phyloP scores from a whole-genome alignment of 2,113 vertebrate genomes.

The Mungos mungo region DNA sequence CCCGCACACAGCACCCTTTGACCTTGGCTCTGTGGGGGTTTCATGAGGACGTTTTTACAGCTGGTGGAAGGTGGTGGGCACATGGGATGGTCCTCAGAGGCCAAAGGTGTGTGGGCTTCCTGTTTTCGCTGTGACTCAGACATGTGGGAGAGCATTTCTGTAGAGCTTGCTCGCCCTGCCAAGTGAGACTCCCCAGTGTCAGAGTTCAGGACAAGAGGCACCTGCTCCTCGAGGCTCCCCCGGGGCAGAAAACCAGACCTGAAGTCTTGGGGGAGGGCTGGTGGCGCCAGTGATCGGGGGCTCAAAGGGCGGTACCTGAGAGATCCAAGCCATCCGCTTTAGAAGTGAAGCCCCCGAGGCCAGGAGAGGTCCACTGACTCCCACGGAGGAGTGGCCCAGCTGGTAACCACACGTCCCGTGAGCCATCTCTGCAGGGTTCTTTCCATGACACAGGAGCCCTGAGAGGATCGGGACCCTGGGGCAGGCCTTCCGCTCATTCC shows the following conservation, averaged over 20 bases:
- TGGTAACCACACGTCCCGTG: neutral
- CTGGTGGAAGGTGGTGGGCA: conserved; percentile 29
- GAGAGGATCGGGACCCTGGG: neutral
- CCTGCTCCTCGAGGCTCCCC: neutral
- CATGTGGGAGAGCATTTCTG: neutral
- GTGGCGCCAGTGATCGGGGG: neutral
- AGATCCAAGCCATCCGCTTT: neutral
- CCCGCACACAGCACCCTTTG: neutral
- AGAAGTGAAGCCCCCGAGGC: neutral
- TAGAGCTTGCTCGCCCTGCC: neutral
- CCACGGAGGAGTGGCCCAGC: neutral
- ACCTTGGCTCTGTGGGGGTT: neutral
- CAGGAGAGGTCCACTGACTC: neutral
- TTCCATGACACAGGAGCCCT: neutral
- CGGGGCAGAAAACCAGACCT: neutral
- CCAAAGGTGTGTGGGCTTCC: conserved; percentile 52
- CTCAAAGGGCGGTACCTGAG: neutral
- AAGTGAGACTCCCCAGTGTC: neutral
- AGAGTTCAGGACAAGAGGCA: neutral
- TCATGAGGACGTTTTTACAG: conserved; percentile 52
- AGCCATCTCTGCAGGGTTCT: neutral
- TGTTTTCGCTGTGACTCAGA: conserved; percentile 54
- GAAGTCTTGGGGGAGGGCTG: neutral
- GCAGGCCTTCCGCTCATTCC: neutral
- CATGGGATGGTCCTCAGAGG: neutral